Conservation (phyloP, 2,113 vertebrate genomes). For the Gasterosteus nipponicus region DNA sequence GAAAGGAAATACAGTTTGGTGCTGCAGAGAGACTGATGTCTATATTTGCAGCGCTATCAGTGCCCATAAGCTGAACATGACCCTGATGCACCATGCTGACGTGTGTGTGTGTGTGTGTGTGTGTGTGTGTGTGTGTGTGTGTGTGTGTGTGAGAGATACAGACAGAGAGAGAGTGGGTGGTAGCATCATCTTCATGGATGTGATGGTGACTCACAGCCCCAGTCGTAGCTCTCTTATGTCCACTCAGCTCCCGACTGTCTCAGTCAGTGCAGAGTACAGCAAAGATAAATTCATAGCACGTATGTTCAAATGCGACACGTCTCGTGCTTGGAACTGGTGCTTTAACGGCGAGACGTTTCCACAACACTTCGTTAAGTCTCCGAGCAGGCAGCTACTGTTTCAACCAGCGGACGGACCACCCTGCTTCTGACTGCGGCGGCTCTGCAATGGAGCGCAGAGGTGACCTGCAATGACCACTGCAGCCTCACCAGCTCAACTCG, state of each 20-base stretch:
- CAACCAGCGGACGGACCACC: constrained; percentile 17
- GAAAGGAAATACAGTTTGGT: constrained; percentile 13
- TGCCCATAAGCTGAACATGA: constrained; percentile 53
- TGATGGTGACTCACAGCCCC: constrained; percentile 41
- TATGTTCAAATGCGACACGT: background rate
- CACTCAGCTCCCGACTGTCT: constrained; percentile 34
- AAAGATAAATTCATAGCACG: background rate
- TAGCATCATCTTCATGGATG: constrained; percentile 57
- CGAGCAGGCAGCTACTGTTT: constrained; percentile 20
- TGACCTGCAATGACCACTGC: constrained; percentile 3
- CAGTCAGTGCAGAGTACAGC: constrained; percentile 2
- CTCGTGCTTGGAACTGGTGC: background rate
- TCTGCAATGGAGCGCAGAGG: background rate
- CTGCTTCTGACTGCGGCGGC: constrained; percentile 21
- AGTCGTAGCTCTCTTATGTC: constrained; percentile 43
- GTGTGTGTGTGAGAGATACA: background rate
- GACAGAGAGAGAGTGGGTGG: constrained; percentile 52
- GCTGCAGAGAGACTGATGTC: constrained; percentile 24
- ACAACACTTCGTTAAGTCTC: constrained; percentile 29
- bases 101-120: constrained; percentile 36
- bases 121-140: constrained; percentile 8
- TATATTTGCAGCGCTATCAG: constrained; percentile 55
- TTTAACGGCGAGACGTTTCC: constrained; percentile 9
- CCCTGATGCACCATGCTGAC: constrained; percentile 40
- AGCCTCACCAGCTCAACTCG: background rate